phyloP scores from a whole-genome alignment of 2,113 vertebrate species.

The Lampris incognitus region DNA sequence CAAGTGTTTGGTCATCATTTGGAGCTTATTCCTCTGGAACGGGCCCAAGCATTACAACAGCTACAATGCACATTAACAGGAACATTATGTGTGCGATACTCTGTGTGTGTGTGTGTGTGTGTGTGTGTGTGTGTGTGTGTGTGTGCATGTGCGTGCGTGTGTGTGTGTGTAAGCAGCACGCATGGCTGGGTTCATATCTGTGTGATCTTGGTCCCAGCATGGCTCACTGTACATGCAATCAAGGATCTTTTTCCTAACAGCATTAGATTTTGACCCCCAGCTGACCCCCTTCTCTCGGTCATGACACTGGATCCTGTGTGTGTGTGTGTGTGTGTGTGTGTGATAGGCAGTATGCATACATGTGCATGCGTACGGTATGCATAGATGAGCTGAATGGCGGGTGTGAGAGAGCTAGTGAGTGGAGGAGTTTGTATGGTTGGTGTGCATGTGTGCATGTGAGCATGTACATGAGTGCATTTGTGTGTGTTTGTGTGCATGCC shows the following conservation, averaged over 20 bases:
- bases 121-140: constrained; percentile 24
- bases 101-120: constrained; percentile 18
- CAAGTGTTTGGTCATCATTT: constrained; percentile 74
- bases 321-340: not conserved
- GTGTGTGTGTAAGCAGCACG: constrained; percentile 33
- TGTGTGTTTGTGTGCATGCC: constrained; percentile 51
- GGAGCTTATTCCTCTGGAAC: constrained; percentile 66
- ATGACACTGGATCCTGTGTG: constrained; percentile 60
- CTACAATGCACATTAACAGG: constrained; percentile 67
- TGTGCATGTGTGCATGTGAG: constrained; percentile 5
- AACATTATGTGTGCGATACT: constrained; percentile 35
- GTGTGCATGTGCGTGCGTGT: constrained; percentile 30
- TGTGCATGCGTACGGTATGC: constrained; percentile 23
- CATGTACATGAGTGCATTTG: not conserved
- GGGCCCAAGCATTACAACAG: constrained; percentile 73
- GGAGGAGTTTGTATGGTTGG: constrained; percentile 10
- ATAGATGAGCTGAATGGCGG: constrained; percentile 9
- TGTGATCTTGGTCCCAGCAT: constrained; percentile 52
- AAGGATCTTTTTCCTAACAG: constrained; percentile 59
- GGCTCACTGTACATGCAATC: constrained; percentile 65
- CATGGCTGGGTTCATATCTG: constrained; percentile 2
- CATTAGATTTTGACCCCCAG: constrained; percentile 71
- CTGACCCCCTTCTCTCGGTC: constrained; percentile 68
- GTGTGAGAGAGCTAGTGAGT: not conserved
- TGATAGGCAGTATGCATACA: constrained; percentile 1